Base-by-base conservation (phyloP, 2,797 vertebrate genomes). In the Nyctibius grandis region DNA sequence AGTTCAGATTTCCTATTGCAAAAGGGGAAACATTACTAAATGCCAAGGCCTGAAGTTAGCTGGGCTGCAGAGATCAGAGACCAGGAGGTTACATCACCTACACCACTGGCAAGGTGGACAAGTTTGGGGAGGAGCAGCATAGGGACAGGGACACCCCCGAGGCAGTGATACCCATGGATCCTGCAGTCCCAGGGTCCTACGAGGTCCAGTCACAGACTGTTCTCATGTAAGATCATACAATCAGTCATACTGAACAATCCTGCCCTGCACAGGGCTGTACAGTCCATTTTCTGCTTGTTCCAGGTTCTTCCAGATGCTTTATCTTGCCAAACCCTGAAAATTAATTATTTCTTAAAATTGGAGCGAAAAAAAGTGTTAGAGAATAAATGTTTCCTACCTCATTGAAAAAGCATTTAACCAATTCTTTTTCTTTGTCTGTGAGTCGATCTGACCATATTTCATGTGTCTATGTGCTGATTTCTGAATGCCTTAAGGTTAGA, bases 101-200 rank as follows among this genome's bases (percentile, higher is more conserved):
- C 36, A n/a, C 9, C 21, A 17, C 1, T 13, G 38, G 15, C 26
- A 60, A 48, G n/a, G 25, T 31, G 68, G 36, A 23, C 7, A 15
- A 13, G 29, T 11, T 40, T 1, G 6, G 11, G 40, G 11, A 33
- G 45, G 60, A 50, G 14, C 1, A 29, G 33, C 1, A 2, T 0
- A 20, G n/a, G 48, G 48, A 26, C 34, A 38, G 34, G 18, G 20
- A 53, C n/a, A 11, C 1, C 26, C 68, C 36, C 19, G 33, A 22
- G 22, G 12, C 59, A n/a, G 42, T 19, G 50, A 17, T 63, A 34
- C 44, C 40, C 51, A 3, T 10, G 47, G 47, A 18, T 28, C 36
- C 60, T 47, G 28, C n/a, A 68, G 11, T 69, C 36, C 33, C 54
- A 33, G 12, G 5, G 38, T 34, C 31, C 47, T 11, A 2, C 0